A percentile compares a stretch with the other conserved stretches of the same genome.
phyloP scores from a whole-genome alignment of 2,888 invertebrate species.

The Girardia tigrina region DNA sequence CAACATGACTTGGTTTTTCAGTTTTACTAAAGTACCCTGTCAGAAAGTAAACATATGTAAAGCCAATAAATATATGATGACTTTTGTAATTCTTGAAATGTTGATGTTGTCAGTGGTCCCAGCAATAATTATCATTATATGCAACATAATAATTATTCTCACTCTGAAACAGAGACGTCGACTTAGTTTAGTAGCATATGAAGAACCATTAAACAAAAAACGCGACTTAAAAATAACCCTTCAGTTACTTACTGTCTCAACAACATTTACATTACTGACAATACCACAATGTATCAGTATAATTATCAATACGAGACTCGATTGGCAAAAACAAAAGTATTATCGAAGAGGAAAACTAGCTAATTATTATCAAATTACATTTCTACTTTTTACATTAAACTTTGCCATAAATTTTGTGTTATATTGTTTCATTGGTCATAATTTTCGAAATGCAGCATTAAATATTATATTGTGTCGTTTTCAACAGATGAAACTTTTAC shows the following conservation, averaged over 20 bases:
- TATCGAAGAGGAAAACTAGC: neutral
- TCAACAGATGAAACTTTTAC: neutral
- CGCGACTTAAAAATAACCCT: neutral
- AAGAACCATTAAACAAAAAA: neutral
- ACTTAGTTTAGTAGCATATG: neutral
- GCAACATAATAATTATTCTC: neutral
- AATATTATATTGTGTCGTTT: conserved; percentile 21
- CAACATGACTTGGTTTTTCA: neutral
- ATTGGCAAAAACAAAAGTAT: neutral
- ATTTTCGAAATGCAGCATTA: neutral
- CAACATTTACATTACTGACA: neutral
- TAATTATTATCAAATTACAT: neutral
- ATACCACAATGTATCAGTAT: neutral
- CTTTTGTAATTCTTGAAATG: neutral
- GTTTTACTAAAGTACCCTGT: neutral
- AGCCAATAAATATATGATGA: neutral
- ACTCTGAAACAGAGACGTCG: neutral
- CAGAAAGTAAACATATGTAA: neutral
- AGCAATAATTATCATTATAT: neutral
- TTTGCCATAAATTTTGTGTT: neutral
- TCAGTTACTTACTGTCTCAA: neutral
- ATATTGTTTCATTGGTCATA: conserved; percentile 1
- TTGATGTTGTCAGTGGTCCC: neutral
- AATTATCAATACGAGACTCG: neutral
- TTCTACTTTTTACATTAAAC: conserved; percentile 3